Base-by-base conservation (phyloP, 2,888 invertebrate genomes). In the Caenorhabditis virilis region DNA sequence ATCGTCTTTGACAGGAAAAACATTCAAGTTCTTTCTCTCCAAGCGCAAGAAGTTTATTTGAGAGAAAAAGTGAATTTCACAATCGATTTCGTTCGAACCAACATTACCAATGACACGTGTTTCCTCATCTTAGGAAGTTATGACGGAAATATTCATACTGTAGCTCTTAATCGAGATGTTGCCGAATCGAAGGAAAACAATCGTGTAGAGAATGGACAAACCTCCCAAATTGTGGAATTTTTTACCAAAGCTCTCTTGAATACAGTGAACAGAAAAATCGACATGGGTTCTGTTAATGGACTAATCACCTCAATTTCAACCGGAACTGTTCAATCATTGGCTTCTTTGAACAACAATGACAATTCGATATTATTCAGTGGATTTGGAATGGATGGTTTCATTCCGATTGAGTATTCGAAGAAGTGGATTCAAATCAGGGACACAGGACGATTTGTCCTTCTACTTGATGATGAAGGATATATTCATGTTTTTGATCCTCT, bases 401-500 rank as follows among this genome's bases (percentile, higher is more conserved):
- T 48, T 5, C 20, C 39, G 1, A 49, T 63, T 26, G 63, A 43
- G 15, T 27, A 16, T 18, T 47, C 54, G 16, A 55, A 33, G 18
- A 35, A 46, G 16, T 64, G 55, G 39, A 1, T 55, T 7, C 42
- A 45, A n/a, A 48, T 55, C 6, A 49, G 64, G 1, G 55, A 64
- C 20, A 55, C 56, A 11, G 64, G 64, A 15, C 35, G 59, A 35
- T 64, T 51, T 30, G 42, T 36, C 11, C 33, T 64, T n/a, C 38
- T 48, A 16, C 45, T 64, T 11, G 47, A 50, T 16, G 33, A 51
- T 0, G 51, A 59, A 22, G 64, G 64, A 1, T 51, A 35, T 36
- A 47, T 64, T 26, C 58, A 59, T 26, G 55, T 55, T 1, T 59
- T 64, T 46, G 64, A 64, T 45, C 55, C 59, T 9, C 9, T 48